Evolutionary conservation across 2,113 vertebrate species (phyloP).

Genomic region (Festucalex cinctus): DNA sequence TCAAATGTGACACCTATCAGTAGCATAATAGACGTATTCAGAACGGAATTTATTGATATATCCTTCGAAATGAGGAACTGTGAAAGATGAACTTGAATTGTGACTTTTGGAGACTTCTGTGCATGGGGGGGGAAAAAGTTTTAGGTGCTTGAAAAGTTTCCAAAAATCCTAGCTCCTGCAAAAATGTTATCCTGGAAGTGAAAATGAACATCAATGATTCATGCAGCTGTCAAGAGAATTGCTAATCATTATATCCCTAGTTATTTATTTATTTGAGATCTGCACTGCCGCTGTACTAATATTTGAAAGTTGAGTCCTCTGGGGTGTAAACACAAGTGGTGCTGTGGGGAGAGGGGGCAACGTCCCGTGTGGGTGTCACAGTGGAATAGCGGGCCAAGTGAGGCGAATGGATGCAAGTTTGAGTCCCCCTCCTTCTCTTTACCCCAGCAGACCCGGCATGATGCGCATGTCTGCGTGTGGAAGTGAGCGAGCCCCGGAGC

Average conservation of each 20-base stretch:
- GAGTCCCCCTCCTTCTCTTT: conserved; percentile 20
- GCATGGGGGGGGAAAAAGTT: conserved; percentile 6
- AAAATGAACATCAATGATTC: conserved; percentile 63
- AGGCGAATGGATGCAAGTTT: conserved; percentile 41
- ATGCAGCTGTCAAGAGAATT: conserved; percentile 52
- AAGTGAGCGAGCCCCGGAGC: conserved; percentile 66
- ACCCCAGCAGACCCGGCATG: conserved; percentile 57
- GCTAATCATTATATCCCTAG: conserved; percentile 58
- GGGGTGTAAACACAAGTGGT: conserved; percentile 41
- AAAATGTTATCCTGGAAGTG: conserved; percentile 63
- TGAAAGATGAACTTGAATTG: not conserved
- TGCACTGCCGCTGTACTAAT: conserved; percentile 66
- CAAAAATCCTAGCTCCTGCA: conserved; percentile 55
- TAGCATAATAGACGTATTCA: conserved; percentile 13
- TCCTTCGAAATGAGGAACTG: not conserved
- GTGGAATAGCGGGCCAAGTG: conserved; percentile 51
- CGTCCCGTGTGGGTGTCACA: conserved; percentile 48
- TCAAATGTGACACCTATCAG: conserved; percentile 21
- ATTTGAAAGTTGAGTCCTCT: conserved; percentile 72
- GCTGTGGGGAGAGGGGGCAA: not conserved
- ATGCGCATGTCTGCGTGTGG: conserved; percentile 43
- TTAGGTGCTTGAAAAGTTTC: conserved; percentile 41
- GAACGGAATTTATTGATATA: not conserved
- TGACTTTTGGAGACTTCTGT: not conserved
- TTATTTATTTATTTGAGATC: conserved; percentile 70